Conservation (phyloP, 2,888 invertebrate species). For the Athrips mouffetella region DNA sequence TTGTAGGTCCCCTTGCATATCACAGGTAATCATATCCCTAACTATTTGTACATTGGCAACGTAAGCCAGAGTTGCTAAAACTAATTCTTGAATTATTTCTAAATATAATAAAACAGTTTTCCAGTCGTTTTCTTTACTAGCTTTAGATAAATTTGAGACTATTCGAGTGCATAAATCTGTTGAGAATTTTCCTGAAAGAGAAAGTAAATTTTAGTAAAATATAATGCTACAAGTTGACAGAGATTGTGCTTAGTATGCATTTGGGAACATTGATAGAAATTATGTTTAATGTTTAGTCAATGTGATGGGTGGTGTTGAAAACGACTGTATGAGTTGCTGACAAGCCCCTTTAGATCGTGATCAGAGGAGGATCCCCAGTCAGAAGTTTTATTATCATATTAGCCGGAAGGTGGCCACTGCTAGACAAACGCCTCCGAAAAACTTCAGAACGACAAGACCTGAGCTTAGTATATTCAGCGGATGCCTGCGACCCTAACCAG, state of each 20-base stretch:
- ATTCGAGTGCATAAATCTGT: conserved; percentile 55
- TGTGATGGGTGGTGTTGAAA: no score
- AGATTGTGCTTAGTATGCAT: neutral
- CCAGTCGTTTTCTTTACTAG: conserved; percentile 57
- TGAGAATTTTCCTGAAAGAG: conserved; percentile 59
- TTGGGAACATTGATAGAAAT: no score
- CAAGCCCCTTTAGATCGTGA: no score
- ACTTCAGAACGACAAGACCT: no score
- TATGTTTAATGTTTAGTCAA: no score
- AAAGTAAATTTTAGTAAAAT: neutral
- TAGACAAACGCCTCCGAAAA: no score
- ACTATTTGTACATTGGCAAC: conserved; percentile 72
- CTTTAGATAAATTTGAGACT: conserved; percentile 55
- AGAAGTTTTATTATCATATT: neutral
- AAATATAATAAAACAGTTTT: conserved; percentile 56
- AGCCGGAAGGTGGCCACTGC: neutral
- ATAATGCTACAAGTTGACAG: neutral
- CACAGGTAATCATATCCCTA: conserved; percentile 59
- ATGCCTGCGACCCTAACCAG: no score
- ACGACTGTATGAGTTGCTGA: no score
- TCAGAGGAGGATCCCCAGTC: no score
- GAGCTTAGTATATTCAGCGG: no score
- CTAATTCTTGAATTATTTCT: conserved; percentile 58
- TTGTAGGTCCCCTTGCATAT: conserved; percentile 60
- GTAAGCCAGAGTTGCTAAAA: conserved; percentile 58